Evolutionary conservation across 2,797 vertebrate genomes (phyloP), one percentile per base, ranked within the genome.

Genomic region (Hippocampus kuda): DNA sequence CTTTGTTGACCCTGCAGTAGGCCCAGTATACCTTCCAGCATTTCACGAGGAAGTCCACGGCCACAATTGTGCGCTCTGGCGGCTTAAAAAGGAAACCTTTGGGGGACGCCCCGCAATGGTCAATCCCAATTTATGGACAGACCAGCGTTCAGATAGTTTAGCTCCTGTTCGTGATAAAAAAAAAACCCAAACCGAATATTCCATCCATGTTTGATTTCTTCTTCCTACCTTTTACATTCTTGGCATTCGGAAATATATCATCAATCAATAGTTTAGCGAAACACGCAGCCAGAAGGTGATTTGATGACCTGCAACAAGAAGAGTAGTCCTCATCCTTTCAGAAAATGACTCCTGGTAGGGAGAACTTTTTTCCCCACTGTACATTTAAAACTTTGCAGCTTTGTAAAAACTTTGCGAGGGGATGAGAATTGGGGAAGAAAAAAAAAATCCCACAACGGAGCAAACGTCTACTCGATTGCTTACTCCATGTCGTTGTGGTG

Each of bases 201-300:
- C 16, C 5, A 22, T 51, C 0, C 2, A 34, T 34, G 46, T 48
- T 48, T 15, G 46, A 24, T 24, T 20, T 22, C 4, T 53, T 22
- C n/a, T 10, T n/a, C 71, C 5, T 82, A 98, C 96, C 94, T 90
- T 91, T 94, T 20, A 95, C 83, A 22, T 22, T 71, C 80, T 85
- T 92, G 38, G 92, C 92, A 66, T 91, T 79, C 1, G 95, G 95
- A 66, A 85, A 83, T 71, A 97, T 83, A 65, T 96, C 90, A 59
- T 92, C 88, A 1, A 57, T 80, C 92, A 98, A 89, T 74, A 97
- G 81, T 81, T 88, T 91, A 61, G 80, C 88, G 76, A 99, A 94
- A 75, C 94, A 95, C 57, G 88, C 69, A 9, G 75, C 87, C 68
- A 97, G 84, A 8, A 84, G 76, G 42, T 89, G 84, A 49, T 73